Conservation (phyloP, 2,888 invertebrate genomes). For the Cheilosia urbana region DNA sequence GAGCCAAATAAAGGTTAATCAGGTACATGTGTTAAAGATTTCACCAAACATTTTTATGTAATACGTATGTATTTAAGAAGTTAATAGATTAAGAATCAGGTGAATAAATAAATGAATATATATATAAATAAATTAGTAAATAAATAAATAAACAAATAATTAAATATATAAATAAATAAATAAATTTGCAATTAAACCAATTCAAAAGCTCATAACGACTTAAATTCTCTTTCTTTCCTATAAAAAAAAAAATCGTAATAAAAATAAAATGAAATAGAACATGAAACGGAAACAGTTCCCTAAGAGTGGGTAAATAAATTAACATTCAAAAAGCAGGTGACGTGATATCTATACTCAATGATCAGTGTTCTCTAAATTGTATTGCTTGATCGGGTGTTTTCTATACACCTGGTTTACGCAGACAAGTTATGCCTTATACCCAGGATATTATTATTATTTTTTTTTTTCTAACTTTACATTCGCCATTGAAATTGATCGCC, state of each 20-base stretch:
- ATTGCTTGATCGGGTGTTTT: conserved; percentile 51
- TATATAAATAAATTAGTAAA: too few relatives aligned
- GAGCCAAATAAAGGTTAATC: too few relatives aligned
- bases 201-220: not conserved
- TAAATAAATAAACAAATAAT: too few relatives aligned
- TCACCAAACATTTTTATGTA: too few relatives aligned
- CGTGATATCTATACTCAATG: conserved; percentile 29
- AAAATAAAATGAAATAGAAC: not conserved
- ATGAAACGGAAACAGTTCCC: conserved; percentile 58
- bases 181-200: too few relatives aligned
- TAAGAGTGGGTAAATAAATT: conserved; percentile 54
- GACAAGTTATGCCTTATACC: not conserved
- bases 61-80: too few relatives aligned
- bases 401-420: conserved; percentile 46
- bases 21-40: too few relatives aligned
- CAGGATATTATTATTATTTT: too few relatives aligned
- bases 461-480: not conserved
- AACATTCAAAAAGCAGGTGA: conserved; percentile 46
- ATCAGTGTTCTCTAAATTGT: conserved; percentile 61
- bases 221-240: conserved; percentile 1
- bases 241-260: not conserved
- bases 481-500: conserved; percentile 12
- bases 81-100: too few relatives aligned
- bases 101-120: too few relatives aligned
- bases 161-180: too few relatives aligned